phyloP scores from a whole-genome alignment of 2,888 invertebrate species.

The Philereme transversata region DNA sequence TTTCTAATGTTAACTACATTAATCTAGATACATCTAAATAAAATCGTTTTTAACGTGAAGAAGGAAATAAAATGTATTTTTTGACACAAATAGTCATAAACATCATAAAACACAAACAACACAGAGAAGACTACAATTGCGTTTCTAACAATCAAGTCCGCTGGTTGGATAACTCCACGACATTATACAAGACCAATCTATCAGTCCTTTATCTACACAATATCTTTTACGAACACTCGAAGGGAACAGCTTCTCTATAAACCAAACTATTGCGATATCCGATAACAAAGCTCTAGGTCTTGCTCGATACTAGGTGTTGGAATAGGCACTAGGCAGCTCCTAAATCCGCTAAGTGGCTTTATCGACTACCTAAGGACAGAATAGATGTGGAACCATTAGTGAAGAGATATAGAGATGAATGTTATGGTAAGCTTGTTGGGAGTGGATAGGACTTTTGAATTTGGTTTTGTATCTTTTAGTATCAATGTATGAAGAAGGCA shows the following conservation, averaged over 20 bases:
- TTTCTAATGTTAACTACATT: too few species aligned
- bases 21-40: too few species aligned
- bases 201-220: slow-evolving; percentile 17
- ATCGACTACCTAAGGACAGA: slow-evolving; percentile 54
- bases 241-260: slow-evolving; percentile 39
- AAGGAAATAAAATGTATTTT: too few species aligned
- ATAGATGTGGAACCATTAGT: slow-evolving; percentile 53
- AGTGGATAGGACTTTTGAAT: too few species aligned
- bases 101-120: too few species aligned
- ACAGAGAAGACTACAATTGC: too few species aligned
- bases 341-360: slow-evolving; percentile 67
- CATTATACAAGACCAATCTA: slow-evolving; percentile 16
- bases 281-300: slow-evolving; percentile 22
- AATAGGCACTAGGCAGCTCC: slow-evolving; percentile 49
- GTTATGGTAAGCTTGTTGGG: slow-evolving; percentile 26
- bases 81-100: too few species aligned
- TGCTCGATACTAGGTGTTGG: slow-evolving; percentile 51
- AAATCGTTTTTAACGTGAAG: too few species aligned
- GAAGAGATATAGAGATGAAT: slow-evolving; percentile 19
- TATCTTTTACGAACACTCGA: slow-evolving; percentile 20
- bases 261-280: slow-evolving; percentile 38
- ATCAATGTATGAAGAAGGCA: too few species aligned
- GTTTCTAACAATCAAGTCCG: too few species aligned
- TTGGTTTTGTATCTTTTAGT: too few species aligned
- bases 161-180: slow-evolving; percentile 2